Evolutionary conservation across 2,888 invertebrate species (phyloP).

Genomic region (Rhaphigaster nebulosa): DNA sequence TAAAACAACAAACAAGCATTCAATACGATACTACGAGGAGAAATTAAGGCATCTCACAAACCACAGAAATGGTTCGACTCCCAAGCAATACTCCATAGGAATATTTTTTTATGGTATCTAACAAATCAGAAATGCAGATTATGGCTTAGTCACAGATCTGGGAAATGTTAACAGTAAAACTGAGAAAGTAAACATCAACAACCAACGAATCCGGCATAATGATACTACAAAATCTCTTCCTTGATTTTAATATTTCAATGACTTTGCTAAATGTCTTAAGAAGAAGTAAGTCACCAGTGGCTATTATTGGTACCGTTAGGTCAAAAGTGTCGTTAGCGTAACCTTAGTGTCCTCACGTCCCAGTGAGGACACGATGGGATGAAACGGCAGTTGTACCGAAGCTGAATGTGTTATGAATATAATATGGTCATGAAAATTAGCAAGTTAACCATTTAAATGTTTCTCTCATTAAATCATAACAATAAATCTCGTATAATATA

Average conservation of each 20-base stretch:
- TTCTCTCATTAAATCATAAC: not conserved
- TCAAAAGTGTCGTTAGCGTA: not conserved
- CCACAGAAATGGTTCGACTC: too few species aligned
- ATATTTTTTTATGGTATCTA: too few species aligned
- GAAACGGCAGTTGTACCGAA: not conserved
- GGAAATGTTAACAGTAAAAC: too few species aligned
- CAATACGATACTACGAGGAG: too few species aligned
- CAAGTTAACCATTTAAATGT: not conserved
- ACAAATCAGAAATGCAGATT: too few species aligned
- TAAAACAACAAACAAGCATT: too few species aligned
- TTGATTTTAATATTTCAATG: not conserved
- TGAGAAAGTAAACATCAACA: not conserved
- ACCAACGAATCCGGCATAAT: not conserved
- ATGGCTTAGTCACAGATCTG: too few species aligned
- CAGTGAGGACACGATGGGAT: not conserved
- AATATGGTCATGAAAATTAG: not conserved
- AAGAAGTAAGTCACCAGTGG: not conserved
- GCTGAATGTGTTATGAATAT: not conserved
- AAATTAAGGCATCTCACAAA: too few species aligned
- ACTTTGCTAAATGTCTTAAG: not conserved
- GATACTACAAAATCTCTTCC: not conserved
- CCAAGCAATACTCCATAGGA: too few species aligned
- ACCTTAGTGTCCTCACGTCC: too few species aligned
- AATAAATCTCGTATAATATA: too few species aligned
- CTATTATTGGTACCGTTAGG: not conserved